Base-by-base conservation (phyloP, 1,140 invertebrate genomes). In the Sitodiplosis mosellana region DNA sequence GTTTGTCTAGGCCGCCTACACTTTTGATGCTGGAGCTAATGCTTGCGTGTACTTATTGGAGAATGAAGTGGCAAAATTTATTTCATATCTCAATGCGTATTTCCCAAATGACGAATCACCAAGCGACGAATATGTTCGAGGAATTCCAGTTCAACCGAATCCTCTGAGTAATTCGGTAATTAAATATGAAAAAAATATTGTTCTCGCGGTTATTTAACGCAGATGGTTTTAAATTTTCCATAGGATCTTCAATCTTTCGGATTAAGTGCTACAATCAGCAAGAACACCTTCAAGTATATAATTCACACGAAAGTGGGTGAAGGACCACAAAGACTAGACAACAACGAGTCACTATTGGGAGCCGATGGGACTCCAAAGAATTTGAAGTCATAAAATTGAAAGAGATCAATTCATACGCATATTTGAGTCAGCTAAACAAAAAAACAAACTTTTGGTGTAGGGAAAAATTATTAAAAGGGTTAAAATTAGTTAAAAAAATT, bases 1-100 rank as follows among this genome's bases (percentile, higher is more conserved):
- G 12, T 12, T 45, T 45, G 6, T 5, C 22, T n/a, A 45, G 43
- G 43, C 22, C 3, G 88, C 89, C 4, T 98, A 98, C 61, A 96
- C 92, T 20, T 97, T 92, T 72, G 93, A 98, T 77, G 93, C 93
- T 50, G 94, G 94, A 11, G 87, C 92, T 48, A 98, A 97, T 73
- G 90, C 89, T 5, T 95, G 88, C 61, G 59, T 97, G 0, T 97
- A 87, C 69, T 63, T 93, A 17, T 61, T 88, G 48, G 79, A 89
- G 57, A 69, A 83, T 53, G 70, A 84, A 67, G 76, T 94, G 1
- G 62, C 77, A 3, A 66, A 71, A 59, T 64, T 92, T 21, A 33
- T 83, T 3, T 60, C 73, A 40, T 54, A 83, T 33, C 60, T 91
- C 5, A 72, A 81, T 57, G 56, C 81, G 55, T 73, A 76, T 19